Percentiles rank a stretch among this genome's conserved stretches.
Conservation (phyloP, 2,113 vertebrate species). For the Haliaeetus leucogaster region DNA sequence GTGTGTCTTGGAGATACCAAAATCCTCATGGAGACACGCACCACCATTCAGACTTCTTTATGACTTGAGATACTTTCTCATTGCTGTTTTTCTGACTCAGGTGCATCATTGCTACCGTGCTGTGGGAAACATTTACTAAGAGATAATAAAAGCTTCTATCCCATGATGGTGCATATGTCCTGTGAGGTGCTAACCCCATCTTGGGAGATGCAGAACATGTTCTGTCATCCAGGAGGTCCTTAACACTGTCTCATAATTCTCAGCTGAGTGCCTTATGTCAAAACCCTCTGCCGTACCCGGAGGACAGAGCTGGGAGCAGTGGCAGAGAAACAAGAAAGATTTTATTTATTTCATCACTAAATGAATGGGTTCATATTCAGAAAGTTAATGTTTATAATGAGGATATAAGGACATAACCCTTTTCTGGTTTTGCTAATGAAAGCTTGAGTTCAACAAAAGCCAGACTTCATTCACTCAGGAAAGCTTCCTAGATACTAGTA, state of each 20-base stretch:
- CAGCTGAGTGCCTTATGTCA: neutral
- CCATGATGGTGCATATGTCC: fast-evolving
- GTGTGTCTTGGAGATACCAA: fast-evolving
- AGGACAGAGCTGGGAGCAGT: neutral
- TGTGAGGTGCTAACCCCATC: neutral
- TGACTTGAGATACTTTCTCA: neutral
- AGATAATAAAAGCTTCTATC: neutral
- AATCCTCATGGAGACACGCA: neutral
- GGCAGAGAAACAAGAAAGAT: neutral
- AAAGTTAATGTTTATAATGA: neutral
- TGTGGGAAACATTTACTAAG: neutral
- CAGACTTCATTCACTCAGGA: neutral
- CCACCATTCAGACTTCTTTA: neutral
- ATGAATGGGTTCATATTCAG: neutral
- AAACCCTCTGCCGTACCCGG: neutral
- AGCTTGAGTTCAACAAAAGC: neutral
- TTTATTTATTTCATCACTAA: neutral
- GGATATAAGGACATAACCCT: neutral
- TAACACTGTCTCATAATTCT: neutral
- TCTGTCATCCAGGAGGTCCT: neutral
- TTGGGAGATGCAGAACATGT: neutral
- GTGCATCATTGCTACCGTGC: neutral
- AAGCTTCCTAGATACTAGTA: neutral
- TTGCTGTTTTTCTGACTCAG: neutral
- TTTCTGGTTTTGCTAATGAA: neutral